A percentile compares a stretch with the other conserved stretches of the same genome.
These are phyloP conservation scores for Drosophila monieri DNA, from an alignment of 2,888 invertebrate species.

Conservation along the genomic window DNA sequence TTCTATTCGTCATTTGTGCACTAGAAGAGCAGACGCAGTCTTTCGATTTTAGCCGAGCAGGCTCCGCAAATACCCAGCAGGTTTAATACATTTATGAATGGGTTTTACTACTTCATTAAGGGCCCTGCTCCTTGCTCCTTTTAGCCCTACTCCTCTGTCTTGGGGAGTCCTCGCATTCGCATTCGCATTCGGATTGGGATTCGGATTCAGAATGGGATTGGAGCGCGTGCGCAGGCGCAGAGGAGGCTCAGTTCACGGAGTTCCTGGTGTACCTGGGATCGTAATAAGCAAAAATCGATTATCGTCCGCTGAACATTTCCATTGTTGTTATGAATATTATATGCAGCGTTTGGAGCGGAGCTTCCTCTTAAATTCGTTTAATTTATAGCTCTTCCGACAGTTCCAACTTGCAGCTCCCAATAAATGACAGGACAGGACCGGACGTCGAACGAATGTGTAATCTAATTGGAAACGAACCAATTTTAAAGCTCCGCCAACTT, in stretches of 20 bases:
- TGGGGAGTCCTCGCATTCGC: neutral
- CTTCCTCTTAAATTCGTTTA: conserved; percentile 74
- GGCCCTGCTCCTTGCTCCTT: conserved; percentile 51
- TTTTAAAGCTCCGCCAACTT: conserved; percentile 25
- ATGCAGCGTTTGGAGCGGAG: conserved; percentile 66
- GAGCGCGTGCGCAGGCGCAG: conserved; percentile 48
- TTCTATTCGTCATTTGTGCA: conserved; percentile 72
- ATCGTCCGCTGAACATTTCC: conserved; percentile 79
- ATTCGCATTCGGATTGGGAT: conserved; percentile 1
- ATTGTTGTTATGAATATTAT: conserved; percentile 79
- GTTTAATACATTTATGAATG: conserved; percentile 83
- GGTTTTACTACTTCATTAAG: conserved; percentile 84
- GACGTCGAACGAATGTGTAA: conserved; percentile 49
- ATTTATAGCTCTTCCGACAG: conserved; percentile 77
- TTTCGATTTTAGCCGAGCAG: conserved; percentile 23
- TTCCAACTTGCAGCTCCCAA: conserved; percentile 34
- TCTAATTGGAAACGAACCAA: conserved; percentile 42
- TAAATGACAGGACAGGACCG: conserved; percentile 56
- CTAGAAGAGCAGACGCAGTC: conserved; percentile 53
- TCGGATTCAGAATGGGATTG: conserved; percentile 7
- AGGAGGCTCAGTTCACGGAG: conserved; percentile 11
- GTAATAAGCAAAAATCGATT: conserved; percentile 84
- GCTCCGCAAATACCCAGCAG: conserved; percentile 41
- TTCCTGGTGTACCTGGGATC: conserved; percentile 52
- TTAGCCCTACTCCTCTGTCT: neutral